Evolutionary conservation across 2,113 vertebrate species (phyloP), one percentile per base, ranked within the genome.

Genomic region (Colaptes auratus): DNA sequence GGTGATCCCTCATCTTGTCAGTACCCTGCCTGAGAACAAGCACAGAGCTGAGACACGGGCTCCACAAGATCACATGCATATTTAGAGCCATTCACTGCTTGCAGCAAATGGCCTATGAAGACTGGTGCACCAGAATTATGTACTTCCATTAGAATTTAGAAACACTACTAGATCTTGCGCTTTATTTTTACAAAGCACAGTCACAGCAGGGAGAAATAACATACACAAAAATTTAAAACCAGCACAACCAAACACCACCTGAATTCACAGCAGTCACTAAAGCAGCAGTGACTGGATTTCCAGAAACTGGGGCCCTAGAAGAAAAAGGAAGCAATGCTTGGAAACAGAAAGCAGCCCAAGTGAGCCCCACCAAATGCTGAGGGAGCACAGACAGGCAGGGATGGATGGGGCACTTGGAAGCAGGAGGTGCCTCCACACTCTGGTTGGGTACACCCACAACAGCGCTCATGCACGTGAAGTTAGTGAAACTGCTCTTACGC

Each of bases 1-100:
- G 58, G 88, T 64, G 76, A 97, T 95, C 79, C 88, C 89, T 96
- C 88, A 87, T 93, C 82, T 91, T 94, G 94, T 95, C 94, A 91
- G 89, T 50, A 28, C 85, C 50, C 79, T 94, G 91, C 88, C 91
- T 19, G 44, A 83, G 91, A 95, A 87, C 75, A 87, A 87, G 88
- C 3, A 2, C 80, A 86, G 85, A 91, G 82, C 85, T 61, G 70
- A 90, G 85, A 67, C 82, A 64, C 0, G 0, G 71, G 50, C 93
- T 95, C 88, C 85, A 58, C 67, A 39, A 53, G 81, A 93, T 85
- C 91, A 85, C 73, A 66, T 77, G 89, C 76, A 46, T 94, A 88
- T 89, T 92, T 92, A 94, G 90, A 96, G 75, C 61, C 63, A 52
- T 46, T 75, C 87, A 25, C 17, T 36, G 81, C 70, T 79, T 86